These are phyloP conservation scores for Peucedramus taeniatus DNA, from an alignment of 2,113 vertebrate species.

Conservation along the genomic window DNA sequence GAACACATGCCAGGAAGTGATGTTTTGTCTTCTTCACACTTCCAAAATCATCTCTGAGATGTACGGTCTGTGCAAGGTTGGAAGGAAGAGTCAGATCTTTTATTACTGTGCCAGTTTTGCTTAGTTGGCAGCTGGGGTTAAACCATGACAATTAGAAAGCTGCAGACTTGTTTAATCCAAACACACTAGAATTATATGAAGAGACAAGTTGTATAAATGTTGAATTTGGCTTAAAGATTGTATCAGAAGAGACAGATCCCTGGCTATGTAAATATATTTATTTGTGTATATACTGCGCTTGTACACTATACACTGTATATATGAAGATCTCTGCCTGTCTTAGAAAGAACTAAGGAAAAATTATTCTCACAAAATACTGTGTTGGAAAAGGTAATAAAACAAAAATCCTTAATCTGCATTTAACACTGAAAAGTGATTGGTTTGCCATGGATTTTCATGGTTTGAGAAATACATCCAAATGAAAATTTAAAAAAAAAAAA, in stretches of 20 bases:
- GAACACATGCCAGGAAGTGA: not conserved
- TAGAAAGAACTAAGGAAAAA: not conserved
- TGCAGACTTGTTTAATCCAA: not conserved
- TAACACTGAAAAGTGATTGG: not conserved
- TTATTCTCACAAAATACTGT: not conserved
- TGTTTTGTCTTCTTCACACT: not conserved
- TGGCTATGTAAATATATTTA: not conserved
- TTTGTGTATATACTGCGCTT: not conserved
- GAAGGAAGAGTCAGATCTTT: not conserved
- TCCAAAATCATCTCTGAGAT: not conserved
- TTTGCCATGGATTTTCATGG: not conserved
- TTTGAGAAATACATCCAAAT: not conserved
- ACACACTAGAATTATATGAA: not conserved
- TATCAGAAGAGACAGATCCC: not conserved
- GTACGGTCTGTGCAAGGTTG: not conserved
- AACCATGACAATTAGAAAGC: not conserved
- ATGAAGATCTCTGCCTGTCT: not conserved
- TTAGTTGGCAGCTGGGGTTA: not conserved
- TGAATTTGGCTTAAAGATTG: not conserved
- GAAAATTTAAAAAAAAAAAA: not conserved
- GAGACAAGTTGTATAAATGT: not conserved
- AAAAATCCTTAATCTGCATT: not conserved
- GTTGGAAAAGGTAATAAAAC: not conserved
- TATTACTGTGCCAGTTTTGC: not conserved
- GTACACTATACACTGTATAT: not conserved